These are phyloP conservation scores for Parascotia fuliginaria DNA, from an alignment of 2,888 invertebrate genomes.

Conservation along the genomic window DNA sequence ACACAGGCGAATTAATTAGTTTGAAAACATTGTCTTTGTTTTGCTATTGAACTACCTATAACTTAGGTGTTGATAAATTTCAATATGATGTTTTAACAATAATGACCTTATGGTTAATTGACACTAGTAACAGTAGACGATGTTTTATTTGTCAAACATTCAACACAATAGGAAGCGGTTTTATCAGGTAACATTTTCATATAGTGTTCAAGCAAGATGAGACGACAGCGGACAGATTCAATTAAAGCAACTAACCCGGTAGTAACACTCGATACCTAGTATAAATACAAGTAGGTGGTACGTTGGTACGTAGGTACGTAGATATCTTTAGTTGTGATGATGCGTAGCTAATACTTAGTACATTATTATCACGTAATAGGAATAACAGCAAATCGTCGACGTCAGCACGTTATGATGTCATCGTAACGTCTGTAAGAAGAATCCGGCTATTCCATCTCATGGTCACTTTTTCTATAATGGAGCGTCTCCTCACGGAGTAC, in stretches of 20 bases:
- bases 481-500: slow-evolving; percentile 60
- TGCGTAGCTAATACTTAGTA: slow-evolving; percentile 24
- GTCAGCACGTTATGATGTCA: slow-evolving; percentile 74
- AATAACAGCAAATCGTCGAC: slow-evolving; percentile 66
- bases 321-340: slow-evolving; percentile 2
- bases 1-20: background rate
- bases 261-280: background rate
- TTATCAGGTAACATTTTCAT: slow-evolving; percentile 54
- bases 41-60: background rate
- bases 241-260: slow-evolving; percentile 38
- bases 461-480: slow-evolving; percentile 75
- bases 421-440: slow-evolving; percentile 61
- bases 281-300: background rate
- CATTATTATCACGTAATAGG: slow-evolving; percentile 26
- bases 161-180: slow-evolving; percentile 73
- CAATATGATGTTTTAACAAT: slow-evolving; percentile 34
- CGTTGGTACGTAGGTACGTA: too few relatives aligned
- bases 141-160: slow-evolving; percentile 66
- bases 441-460: slow-evolving; percentile 79
- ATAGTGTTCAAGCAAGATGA: slow-evolving; percentile 68
- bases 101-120: slow-evolving; percentile 69
- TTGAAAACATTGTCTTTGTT: background rate
- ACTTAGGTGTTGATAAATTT: slow-evolving; percentile 12
- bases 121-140: slow-evolving; percentile 56
- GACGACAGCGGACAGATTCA: slow-evolving; percentile 53